A percentile compares a stretch with the other conserved stretches of the same genome.
Evolutionary conservation across 2,797 vertebrate species (phyloP).

Genomic region (Tiaroga cobitis): DNA sequence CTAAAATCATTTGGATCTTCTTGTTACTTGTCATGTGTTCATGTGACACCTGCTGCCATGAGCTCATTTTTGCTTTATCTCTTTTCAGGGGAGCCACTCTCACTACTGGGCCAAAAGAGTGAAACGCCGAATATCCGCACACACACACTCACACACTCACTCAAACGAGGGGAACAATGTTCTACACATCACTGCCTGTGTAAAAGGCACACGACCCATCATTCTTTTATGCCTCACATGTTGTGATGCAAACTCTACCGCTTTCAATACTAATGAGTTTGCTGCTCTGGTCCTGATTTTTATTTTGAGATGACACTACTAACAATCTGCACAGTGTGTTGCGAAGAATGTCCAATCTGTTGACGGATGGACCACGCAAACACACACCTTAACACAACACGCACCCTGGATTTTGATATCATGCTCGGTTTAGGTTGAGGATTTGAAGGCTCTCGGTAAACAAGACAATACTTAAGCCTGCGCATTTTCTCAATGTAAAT

Average conservation of each 20-base stretch:
- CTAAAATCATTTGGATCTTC: background rate
- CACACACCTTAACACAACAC: constrained; percentile 38
- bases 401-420: constrained; percentile 30
- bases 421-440: constrained; percentile 35
- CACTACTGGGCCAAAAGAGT: constrained; percentile 66
- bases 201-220: constrained; percentile 67
- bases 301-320: constrained; percentile 53
- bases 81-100: constrained; percentile 63
- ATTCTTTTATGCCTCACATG: constrained; percentile 73
- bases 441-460: constrained; percentile 21
- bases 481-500: constrained; percentile 15
- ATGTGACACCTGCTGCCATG: too few species aligned
- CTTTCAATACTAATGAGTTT: constrained; percentile 67
- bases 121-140: constrained; percentile 60
- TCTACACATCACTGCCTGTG: constrained; percentile 76
- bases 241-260: constrained; percentile 74
- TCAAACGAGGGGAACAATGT: constrained; percentile 52
- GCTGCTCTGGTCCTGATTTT: constrained; percentile 48
- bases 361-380: constrained; percentile 53
- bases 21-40: background rate
- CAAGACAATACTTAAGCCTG: constrained; percentile 24
- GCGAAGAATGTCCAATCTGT: constrained; percentile 56
- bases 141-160: constrained; percentile 56
- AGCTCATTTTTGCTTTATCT: constrained; percentile 21
- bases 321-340: constrained; percentile 58